Evolutionary conservation across 2,113 vertebrate genomes (phyloP), one percentile per base, ranked within the genome.

Genomic region (Ciconia maguari): DNA sequence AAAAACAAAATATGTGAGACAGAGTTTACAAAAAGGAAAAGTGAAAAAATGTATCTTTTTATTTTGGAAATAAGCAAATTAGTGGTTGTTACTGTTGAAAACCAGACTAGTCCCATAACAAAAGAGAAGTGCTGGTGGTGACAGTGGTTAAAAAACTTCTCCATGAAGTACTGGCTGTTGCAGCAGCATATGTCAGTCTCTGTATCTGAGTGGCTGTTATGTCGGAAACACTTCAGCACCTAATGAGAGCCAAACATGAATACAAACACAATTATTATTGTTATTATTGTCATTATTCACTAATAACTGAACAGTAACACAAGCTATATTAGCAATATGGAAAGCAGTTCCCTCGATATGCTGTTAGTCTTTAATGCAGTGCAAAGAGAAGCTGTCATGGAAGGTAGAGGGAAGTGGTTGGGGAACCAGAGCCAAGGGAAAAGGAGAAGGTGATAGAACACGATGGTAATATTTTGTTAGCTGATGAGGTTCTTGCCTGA

Each of bases 381-480:
- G n/a, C 61, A 93, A 83, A 72, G 74, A 69, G 62, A 86, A 94
- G 30, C 16, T 85, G 68, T 87, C 32, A 0, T 80, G 75, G 84
- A 96, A 94, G 91, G 81, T 17, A 62, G 75, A 95, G 68, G 84
- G 91, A 97, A 89, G 89, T 81, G 92, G 83, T 71, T 93, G 94
- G n/a, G 71, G 42, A 95, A 78, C 20, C 10, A 77, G 76, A 94
- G 94, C 84, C 87, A 97, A 90, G 51, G 76, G 51, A 88, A 91
- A 87, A 94, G 19, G 25, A 82, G 87, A 95, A 95, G 93, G 79
- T 83, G 92, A 94, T 94, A 93, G 68, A 88, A 96, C 91, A 95
- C 2, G 71, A 91, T 83, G 84, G 81, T 94, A 88, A 26, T 95
- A 96, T 85, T 97, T 96, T 96, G 51, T 94, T 97, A 95, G 82